Base-by-base conservation (phyloP, 1,140 invertebrate species). In the Apocrypta bakeri region DNA sequence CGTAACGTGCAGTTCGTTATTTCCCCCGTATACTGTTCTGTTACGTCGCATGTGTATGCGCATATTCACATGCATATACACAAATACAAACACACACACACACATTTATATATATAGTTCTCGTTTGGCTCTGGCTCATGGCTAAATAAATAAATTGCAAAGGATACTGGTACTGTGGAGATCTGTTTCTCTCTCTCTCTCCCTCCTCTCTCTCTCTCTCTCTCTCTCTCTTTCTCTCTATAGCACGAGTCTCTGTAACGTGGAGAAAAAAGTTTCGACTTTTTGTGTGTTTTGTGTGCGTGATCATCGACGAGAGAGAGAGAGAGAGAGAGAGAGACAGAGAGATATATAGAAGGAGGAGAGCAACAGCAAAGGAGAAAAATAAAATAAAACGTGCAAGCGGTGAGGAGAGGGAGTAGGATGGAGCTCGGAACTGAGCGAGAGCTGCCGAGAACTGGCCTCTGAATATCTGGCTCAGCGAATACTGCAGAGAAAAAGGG, bases 351-450 rank as follows among this genome's bases (percentile, higher is more conserved):
- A 40, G 29, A n/a, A 27, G 40, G 11, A 56, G 69, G 83, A 85
- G 83, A 83, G 78, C 56, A 78, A 64, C 33, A 42, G 71, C 68
- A 80, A 24, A 61, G 48, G 31, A 68, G 31, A 56, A 68, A 31
- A 29, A 85, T 83, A 86, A 86, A 85, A 86, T 83, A 88, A 6
- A 40, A 79, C 37, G 12, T 21, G 37, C 21, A 40, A 63, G 56
- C 21, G n/a, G 2, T 2, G 0, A 40, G 71, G 29, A 64, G 61
- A n/a, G n/a, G 25, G 71, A 37, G 56, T 29, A 64, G 31, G 74
- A 76, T 76, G 74, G 74, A 64, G 74, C 74, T 76, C 25, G 31
- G 37, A 64, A 76, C 31, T 76, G 31, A 24, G n/a, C 74, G 74
- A 76, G 74, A 64, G n/a, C 72, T 17, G 31, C 24, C 48, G 72